Base-by-base conservation (phyloP, 2,888 invertebrate genomes). In the Acrobasis consociella region DNA sequence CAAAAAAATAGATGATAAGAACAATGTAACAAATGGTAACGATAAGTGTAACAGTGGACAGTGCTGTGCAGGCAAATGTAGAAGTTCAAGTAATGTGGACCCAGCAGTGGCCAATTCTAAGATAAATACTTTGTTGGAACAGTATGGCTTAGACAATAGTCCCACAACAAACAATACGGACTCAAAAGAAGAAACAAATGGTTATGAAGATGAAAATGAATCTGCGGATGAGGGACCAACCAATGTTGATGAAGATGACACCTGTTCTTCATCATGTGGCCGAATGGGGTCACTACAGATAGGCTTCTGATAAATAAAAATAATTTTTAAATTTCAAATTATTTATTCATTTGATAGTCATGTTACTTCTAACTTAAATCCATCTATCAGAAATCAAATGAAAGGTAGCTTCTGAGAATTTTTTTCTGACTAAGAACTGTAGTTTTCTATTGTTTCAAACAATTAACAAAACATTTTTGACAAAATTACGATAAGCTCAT, bases 191-290 rank as follows among this genome's bases (percentile, higher is more conserved):
- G 62, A 61, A 51, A 63, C 56, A 61, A 64, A 66, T 63, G 60
- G 62, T 66, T 63, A 56, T 50, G 58, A 59, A 64, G 58, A 64
- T 61, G 69, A 68, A 64, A 73, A 76, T 15, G 65, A 73, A 63
- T 67, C 74, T 49, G 77, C 76, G 46, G 74, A 79, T 37, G 81
- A 82, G 49, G 75, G 73, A 8, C 11, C 65, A 37, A 59, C 72
- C 7, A 73, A 72, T 53, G 72, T 69, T 5, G 69, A 77, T 13
- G 77, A 81, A 65, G 87, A 85, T 13, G 82, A 88, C 49, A 77
- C 85, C 7, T 92, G 91, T 74, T 76, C 81, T 3, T 81, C 86
- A 0, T 67, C 81, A 15, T 91, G 91, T 65, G 87, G 90, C 7
- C 78, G 79, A 62, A 70, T 81, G 64, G 86, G 82, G 56, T 81